These are phyloP conservation scores for Minunthozetes semirufus DNA, from an alignment of 2,888 invertebrate genomes.

Conservation along the genomic window DNA sequence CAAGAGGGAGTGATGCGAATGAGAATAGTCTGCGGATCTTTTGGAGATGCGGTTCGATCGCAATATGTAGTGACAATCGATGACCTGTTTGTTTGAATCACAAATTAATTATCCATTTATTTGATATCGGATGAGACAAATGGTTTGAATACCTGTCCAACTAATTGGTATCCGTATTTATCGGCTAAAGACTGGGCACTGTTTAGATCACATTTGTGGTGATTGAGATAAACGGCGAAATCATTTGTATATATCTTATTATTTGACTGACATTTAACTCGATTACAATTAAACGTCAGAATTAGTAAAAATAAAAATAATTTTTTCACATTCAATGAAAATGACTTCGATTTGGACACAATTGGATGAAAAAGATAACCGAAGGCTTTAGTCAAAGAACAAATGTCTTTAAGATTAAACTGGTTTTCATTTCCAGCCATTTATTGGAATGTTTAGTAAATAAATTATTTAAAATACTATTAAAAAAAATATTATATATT, in stretches of 20 bases:
- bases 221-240: slow-evolving; percentile 51
- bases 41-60: slow-evolving; percentile 77
- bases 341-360: not conserved
- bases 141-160: slow-evolving; percentile 49
- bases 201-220: slow-evolving; percentile 49
- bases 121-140: not conserved
- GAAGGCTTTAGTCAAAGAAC: too few relatives aligned
- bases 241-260: slow-evolving; percentile 50
- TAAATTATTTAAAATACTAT: not conserved
- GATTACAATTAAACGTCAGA: slow-evolving; percentile 4
- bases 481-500: not conserved
- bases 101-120: not conserved
- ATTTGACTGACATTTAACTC: slow-evolving; percentile 3
- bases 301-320: not conserved
- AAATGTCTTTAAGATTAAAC: too few relatives aligned
- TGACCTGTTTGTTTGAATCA: slow-evolving; percentile 65
- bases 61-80: slow-evolving; percentile 77
- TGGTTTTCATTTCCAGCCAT: too few relatives aligned
- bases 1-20: slow-evolving; percentile 68
- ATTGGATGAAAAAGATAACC: not conserved
- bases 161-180: slow-evolving; percentile 52
- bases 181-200: slow-evolving; percentile 45
- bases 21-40: slow-evolving; percentile 69
- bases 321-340: not conserved
- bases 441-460: not conserved